phyloP scores from a whole-genome alignment of 2,113 vertebrate genomes.

The Mus pahari region DNA sequence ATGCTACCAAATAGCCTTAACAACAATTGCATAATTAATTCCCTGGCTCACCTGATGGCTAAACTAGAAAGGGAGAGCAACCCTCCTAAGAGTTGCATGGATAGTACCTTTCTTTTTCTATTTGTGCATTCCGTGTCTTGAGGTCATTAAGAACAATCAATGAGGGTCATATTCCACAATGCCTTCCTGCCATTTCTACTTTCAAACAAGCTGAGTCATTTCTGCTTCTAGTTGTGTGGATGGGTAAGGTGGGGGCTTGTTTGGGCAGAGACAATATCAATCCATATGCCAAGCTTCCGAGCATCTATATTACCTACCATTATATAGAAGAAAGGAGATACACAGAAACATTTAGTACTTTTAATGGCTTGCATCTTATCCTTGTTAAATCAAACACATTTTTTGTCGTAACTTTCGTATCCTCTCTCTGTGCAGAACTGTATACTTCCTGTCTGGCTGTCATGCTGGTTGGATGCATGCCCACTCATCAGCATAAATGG shows the following conservation, averaged over 20 bases:
- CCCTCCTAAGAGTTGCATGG: background rate
- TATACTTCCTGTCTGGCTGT: background rate
- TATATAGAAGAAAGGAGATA: constrained; percentile 27
- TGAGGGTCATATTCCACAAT: background rate
- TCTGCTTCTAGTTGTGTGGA: background rate
- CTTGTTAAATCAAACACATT: constrained; percentile 16
- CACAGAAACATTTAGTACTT: constrained; percentile 16
- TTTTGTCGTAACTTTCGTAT: constrained; percentile 7
- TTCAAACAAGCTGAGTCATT: background rate
- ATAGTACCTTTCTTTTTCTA: background rate
- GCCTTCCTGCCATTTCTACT: background rate
- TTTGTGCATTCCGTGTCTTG: background rate
- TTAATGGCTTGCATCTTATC: constrained; percentile 45
- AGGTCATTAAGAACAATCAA: background rate
- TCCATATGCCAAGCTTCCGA: background rate
- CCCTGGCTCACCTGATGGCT: background rate
- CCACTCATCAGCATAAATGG: constrained; percentile 15
- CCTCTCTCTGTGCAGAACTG: constrained; percentile 19
- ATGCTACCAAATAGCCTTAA: background rate
- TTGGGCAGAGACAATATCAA: background rate
- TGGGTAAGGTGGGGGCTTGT: background rate
- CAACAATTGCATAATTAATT: background rate
- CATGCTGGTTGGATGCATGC: background rate
- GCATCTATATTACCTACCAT: background rate
- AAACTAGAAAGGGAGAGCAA: background rate